Base-by-base conservation (phyloP, 1,140 invertebrate genomes). In the Dinothrombium tinctorium region DNA sequence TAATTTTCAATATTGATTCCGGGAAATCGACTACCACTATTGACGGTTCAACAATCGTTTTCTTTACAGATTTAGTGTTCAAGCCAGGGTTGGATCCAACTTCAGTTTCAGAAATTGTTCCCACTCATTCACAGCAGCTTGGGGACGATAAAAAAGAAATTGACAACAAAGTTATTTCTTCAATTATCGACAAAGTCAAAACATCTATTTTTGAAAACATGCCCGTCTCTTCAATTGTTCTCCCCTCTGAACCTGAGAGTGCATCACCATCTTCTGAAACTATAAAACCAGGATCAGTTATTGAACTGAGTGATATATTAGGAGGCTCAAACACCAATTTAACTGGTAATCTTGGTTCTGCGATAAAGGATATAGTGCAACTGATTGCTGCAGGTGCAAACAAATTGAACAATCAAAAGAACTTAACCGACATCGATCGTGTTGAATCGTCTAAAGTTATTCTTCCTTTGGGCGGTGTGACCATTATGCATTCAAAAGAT, bases 281-380 rank as follows among this genome's bases (percentile, higher is more conserved):
- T 31, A 51, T 50, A 11, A 46, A 52, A 42, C 50, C 50, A n/a
- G 51, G 51, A 25, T 33, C 49, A 5, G 48, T 53, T 15, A 50
- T 53, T 23, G 51, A 53, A 31, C 37, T 53, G 3, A 49, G 48
- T 19, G 52, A 53, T 43, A 37, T 53, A 24, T 33, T 53, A 4
- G 48, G 46, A 14, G n/a, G 21, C n/a, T 29, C 39, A 31, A 51
- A 50, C 17, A 45, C 47, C 19, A 52, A 51, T 37, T 20, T 50
- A 5, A 47, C 47, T 12, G 49, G 51, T 28, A 51, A 50, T 35
- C 31, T 53, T 14, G 51, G 51, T 14, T 49, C 47, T 37, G 48
- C 52, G 5, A 53, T 53, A 12, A 53, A 53, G 39, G 52, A 50
- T 37, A 53, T 53, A 33, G 49, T 53, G 1, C 47, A 53, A 14